Evolutionary conservation across 2,888 invertebrate species (phyloP), one percentile per base, ranked within the genome.

Genomic region (Cataglyphis cursor): DNA sequence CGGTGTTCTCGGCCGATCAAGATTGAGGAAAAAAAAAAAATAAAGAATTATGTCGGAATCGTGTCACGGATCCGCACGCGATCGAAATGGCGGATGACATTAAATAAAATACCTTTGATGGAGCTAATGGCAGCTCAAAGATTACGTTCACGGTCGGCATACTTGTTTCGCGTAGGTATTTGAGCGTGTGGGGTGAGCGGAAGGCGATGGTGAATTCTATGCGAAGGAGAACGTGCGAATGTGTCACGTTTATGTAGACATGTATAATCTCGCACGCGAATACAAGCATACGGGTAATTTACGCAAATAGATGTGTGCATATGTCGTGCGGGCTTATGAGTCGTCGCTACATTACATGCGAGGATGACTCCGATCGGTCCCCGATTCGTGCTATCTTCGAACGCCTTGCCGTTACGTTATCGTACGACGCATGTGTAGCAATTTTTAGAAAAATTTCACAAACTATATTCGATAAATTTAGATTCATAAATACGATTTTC

Each of bases 261-360:
- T 31, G 61, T 81, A 83, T 62, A 51, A 51, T 51, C n/a, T 81
- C 84, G 64, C 78, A 76, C 86, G 68, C 65, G 73, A 75, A 74
- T 76, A 65, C 82, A 78, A 80, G 82, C 88, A 87, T 89, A 89
- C 85, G 89, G 81, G 84, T 87, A 85, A 90, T 90, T 90, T 91
- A 90, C 84, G 90, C 82, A 51, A 51, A 51, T 51, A 51, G 87
- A 88, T 82, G 76, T 74, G 81, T 85, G 88, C 85, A 12, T 85
- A 74, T 84, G 76, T 87, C 10, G 18, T 38, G 84, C 72, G 72
- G 51, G 87, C 83, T 86, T 88, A 84, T 75, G 88, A 87, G 84
- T 90, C 87, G 85, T 88, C 87, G 57, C 51, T 84, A 86, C 83
- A 6, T 35, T 35, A 89, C 91, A 91, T 85, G 88, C 84, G 90